These are phyloP conservation scores for Pipra filicauda DNA, from an alignment of 2,113 vertebrate species.

Conservation along the genomic window DNA sequence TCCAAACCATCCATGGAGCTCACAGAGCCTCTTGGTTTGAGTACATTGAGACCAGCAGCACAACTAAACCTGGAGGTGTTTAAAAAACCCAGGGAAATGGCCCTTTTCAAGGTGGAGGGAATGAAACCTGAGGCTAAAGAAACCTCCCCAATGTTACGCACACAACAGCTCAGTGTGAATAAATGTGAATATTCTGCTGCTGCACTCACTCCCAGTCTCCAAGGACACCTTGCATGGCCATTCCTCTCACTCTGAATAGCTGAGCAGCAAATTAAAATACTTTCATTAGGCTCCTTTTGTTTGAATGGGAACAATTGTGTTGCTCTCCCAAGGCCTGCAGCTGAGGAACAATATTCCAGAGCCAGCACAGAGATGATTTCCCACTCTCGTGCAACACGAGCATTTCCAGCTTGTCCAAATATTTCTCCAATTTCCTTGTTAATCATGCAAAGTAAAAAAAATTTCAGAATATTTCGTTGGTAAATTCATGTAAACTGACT, in stretches of 20 bases:
- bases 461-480: not conserved
- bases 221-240: not conserved
- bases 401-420: not conserved
- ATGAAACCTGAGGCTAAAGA: not conserved
- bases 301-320: not conserved
- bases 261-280: not conserved
- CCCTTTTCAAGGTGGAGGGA: not conserved
- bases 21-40: rapidly evolving
- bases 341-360: not conserved
- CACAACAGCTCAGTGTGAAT: not conserved
- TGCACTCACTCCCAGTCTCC: not conserved
- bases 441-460: not conserved
- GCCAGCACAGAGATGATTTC: not conserved
- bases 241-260: not conserved
- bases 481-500: rapidly evolving
- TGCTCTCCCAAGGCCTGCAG: not conserved
- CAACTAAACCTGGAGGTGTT: not conserved
- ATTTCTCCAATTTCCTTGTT: not conserved
- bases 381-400: not conserved
- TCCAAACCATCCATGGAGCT: rapidly evolving
- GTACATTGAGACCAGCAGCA: rapidly evolving
- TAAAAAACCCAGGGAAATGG: not conserved
- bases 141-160: not conserved
- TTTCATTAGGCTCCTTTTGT: constrained; percentile 45
- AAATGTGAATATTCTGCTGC: not conserved